These are phyloP conservation scores for Hydropsyche betteni DNA, from an alignment of 2,888 invertebrate genomes.

Conservation along the genomic window DNA sequence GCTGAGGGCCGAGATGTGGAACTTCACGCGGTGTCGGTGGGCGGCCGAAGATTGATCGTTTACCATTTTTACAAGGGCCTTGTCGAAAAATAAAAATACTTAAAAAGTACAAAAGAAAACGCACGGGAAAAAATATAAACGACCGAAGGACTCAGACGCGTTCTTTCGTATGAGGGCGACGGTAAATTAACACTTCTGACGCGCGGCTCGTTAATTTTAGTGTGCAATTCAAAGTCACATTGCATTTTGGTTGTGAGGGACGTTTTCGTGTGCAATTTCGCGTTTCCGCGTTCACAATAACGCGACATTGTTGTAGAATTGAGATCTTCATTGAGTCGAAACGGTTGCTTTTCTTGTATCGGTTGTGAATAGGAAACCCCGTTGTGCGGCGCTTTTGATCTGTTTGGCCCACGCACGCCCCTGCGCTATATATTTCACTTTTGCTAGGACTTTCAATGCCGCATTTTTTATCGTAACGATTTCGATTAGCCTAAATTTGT, in stretches of 20 bases:
- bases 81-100: neutral
- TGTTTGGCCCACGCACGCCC: constrained; percentile 20
- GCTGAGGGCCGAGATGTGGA: neutral
- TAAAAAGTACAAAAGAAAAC: neutral
- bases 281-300: neutral
- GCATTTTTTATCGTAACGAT: no score
- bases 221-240: no score
- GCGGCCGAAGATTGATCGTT: constrained; percentile 25
- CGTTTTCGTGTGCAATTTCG: neutral
- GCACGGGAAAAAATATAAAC: neutral
- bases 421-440: constrained; percentile 11
- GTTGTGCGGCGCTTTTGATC: constrained; percentile 25
- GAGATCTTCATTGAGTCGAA: constrained; percentile 18
- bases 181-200: constrained; percentile 9
- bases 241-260: no score
- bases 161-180: neutral
- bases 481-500: no score
- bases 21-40: constrained; percentile 10
- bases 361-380: constrained; percentile 27
- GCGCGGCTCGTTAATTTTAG: no score
- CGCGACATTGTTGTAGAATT: neutral
- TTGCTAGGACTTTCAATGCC: constrained; percentile 1
- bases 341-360: neutral
- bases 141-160: neutral
- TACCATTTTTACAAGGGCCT: constrained; percentile 18